Evolutionary conservation across 2,797 vertebrate species (phyloP).

Genomic region (Eulemur mongoz): DNA sequence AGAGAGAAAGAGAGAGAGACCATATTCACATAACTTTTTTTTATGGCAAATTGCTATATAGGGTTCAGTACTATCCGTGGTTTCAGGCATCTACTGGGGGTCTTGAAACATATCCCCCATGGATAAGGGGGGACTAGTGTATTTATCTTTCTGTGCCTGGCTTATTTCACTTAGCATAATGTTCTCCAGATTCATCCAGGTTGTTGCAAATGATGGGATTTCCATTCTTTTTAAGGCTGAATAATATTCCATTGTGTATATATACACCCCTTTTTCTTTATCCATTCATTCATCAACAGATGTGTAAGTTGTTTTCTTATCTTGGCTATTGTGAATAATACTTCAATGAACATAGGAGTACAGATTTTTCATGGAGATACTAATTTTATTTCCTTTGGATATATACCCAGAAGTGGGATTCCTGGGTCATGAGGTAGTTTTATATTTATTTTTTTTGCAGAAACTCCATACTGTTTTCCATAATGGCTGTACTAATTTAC

Average conservation of each 20-base stretch:
- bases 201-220: not conserved
- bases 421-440: too few relatives aligned
- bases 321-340: not conserved
- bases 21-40: not conserved
- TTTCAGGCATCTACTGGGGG: not conserved
- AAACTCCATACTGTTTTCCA: too few relatives aligned
- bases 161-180: not conserved
- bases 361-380: not conserved
- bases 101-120: not conserved
- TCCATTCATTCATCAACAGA: not conserved
- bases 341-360: not conserved
- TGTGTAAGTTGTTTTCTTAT: not conserved
- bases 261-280: not conserved
- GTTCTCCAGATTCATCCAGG: not conserved
- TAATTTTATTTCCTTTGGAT: not conserved
- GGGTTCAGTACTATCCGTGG: not conserved
- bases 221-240: not conserved
- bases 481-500: too few relatives aligned
- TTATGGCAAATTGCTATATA: not conserved
- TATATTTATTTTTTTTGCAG: too few relatives aligned
- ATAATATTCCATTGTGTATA: not conserved
- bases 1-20: not conserved
- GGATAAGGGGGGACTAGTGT: not conserved
- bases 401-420: not conserved
- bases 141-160: not conserved